Evolutionary conservation across 2,797 vertebrate species (phyloP), one percentile per base, ranked within the genome.

Genomic region (Lepus oiostolus): DNA sequence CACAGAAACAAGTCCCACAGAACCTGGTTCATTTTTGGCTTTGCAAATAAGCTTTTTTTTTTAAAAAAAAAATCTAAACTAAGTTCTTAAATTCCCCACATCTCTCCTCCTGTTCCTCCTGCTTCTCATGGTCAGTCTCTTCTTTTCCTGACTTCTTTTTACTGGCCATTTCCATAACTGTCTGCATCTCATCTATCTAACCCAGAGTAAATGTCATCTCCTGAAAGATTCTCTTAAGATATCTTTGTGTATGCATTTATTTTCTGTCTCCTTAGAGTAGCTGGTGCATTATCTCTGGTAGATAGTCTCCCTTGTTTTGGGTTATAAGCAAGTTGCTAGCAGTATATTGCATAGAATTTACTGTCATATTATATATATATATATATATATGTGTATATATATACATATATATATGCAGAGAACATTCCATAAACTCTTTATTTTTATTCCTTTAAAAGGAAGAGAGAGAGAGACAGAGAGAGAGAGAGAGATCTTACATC

Each of bases 61-160:
- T 50, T 32, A 26, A 63, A 35, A 65, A n/a, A 21, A 85, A 71
- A 32, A 35, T 71, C 35, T 80, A 32, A 50, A 42, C 47, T 92
- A 91, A 74, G 68, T 76, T 50, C 82, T 26, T 77, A 92, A 83
- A 77, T 70, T 75, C 28, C 30, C 35, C 24, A 71, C 30, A 42
- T 84, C 76, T 35, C 32, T 70, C 13, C 35, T 91, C 38, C 62
- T 24, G 17, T 88, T 83, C 74, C 32, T 92, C 76, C 67, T 80
- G n/a, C 32, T 89, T 95, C 75, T 65, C 65, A 88, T 7, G 14
- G 63, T 62, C 62, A 88, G 13, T 24, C 14, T 96, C 85, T 93
- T 79, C 63, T 90, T 90, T 77, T n/a, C 47, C 79, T 72, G 42
- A 63, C 12, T 88, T 93, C 35, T 47, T 77, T 94, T 24, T 76